Conservation (phyloP, 1,140 invertebrate genomes). For the Charaxes varanes region DNA sequence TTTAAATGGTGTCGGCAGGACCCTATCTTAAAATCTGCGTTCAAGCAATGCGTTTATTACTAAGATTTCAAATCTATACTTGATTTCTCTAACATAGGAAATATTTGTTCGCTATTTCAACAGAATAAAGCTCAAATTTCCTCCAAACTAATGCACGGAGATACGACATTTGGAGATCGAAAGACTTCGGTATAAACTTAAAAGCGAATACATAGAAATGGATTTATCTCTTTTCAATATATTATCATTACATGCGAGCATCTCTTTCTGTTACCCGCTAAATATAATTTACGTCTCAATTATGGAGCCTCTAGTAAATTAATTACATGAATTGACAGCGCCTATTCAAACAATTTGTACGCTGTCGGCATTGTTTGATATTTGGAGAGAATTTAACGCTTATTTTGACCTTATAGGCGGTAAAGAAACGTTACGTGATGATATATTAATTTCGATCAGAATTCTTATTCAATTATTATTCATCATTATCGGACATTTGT, state of each 20-base stretch:
- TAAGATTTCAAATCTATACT: constrained; percentile 42
- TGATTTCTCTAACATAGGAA: constrained; percentile 48
- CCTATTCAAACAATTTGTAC: constrained; percentile 14
- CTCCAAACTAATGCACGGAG: not conserved
- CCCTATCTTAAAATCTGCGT: constrained; percentile 44
- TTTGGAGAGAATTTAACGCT: constrained; percentile 2
- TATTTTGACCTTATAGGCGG: constrained; percentile 1
- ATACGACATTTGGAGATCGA: constrained; percentile 14
- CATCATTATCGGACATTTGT: no score
- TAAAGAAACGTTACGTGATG: not conserved
- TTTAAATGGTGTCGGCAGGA: constrained; percentile 30
- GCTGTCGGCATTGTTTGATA: constrained; percentile 8
- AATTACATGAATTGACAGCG: constrained; percentile 23
- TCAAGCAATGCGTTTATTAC: constrained; percentile 47
- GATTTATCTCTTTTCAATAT: constrained; percentile 46
- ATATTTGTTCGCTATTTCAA: constrained; percentile 8
- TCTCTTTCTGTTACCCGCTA: constrained; percentile 27
- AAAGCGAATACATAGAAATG: constrained; percentile 46
- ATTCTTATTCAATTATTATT: no score
- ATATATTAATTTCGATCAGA: no score
- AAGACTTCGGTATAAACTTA: constrained; percentile 33
- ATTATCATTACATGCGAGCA: constrained; percentile 25
- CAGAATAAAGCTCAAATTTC: constrained; percentile 9
- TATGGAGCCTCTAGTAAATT: constrained; percentile 28
- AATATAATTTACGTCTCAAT: constrained; percentile 41